Evolutionary conservation across 2,113 vertebrate genomes (phyloP).

Genomic region (Neogale vison): DNA sequence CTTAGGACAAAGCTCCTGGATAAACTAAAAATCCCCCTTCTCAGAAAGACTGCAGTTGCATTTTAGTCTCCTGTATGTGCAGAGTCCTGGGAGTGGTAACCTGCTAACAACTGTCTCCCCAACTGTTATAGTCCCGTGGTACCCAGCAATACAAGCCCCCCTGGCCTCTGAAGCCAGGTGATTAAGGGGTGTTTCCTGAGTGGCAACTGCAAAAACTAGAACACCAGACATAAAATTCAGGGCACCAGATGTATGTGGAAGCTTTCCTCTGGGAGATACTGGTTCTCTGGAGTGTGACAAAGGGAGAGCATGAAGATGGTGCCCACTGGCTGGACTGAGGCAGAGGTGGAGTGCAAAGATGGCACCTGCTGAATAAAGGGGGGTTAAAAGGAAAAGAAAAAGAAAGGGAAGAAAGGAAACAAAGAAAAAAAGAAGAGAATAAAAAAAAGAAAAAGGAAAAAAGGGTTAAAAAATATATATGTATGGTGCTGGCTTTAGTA

Average conservation of each 20-base stretch:
- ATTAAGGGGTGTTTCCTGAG: not conserved
- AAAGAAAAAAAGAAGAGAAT: not conserved
- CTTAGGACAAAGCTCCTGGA: not conserved
- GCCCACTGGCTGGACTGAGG: not conserved
- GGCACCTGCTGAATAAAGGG: not conserved
- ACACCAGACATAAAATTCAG: not conserved
- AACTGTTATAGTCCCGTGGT: not conserved
- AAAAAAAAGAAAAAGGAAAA: not conserved
- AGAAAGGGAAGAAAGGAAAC: not conserved
- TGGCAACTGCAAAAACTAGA: not conserved
- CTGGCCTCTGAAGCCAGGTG: not conserved
- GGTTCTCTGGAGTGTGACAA: not conserved
- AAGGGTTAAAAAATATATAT: not conserved
- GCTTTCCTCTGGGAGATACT: not conserved
- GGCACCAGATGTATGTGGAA: not conserved
- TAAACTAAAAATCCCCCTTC: not conserved
- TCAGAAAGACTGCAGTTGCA: not conserved
- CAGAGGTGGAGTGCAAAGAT: not conserved
- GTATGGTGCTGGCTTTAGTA: not conserved
- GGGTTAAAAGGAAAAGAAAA: not conserved
- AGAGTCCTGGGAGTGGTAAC: not conserved
- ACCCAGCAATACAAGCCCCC: not conserved
- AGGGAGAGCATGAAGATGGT: not conserved
- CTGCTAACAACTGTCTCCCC: not conserved
- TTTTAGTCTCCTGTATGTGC: not conserved